phyloP scores from a whole-genome alignment of 2,113 vertebrate genomes.

The Upupa epops region DNA sequence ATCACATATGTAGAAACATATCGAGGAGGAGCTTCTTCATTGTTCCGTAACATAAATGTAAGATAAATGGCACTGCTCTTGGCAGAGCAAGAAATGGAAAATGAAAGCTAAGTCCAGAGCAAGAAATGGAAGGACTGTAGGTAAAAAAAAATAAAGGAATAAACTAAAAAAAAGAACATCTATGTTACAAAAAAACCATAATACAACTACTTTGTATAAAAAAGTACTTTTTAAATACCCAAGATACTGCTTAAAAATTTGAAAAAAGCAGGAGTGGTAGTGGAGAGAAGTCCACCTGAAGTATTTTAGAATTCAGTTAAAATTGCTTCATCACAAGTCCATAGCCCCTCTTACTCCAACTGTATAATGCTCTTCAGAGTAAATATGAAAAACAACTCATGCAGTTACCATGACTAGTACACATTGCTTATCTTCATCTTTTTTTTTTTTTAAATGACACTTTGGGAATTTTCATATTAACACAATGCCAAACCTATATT shows the following conservation, averaged over 20 bases:
- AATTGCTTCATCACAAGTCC: neutral
- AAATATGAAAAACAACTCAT: neutral
- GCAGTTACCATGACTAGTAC: too few species aligned
- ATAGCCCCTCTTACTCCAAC: neutral
- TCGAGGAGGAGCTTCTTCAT: neutral
- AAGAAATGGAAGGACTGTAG: neutral
- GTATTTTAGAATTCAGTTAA: neutral
- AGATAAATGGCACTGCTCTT: neutral
- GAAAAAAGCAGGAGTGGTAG: too few species aligned
- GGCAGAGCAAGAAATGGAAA: neutral
- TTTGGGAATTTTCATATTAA: neutral
- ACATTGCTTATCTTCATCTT: neutral
- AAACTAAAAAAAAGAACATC: neutral
- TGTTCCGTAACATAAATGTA: neutral
- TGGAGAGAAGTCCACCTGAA: accelerated
- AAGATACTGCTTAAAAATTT: neutral
- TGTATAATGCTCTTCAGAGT: neutral
- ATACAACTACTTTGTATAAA: neutral
- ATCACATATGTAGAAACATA: neutral
- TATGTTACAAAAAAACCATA: neutral
- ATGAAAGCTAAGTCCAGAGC: neutral
- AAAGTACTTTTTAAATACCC: neutral
- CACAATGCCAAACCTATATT: neutral
- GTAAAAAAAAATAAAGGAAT: neutral
- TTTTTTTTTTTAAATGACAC: neutral